Evolutionary conservation across 2,888 invertebrate genomes (phyloP), one percentile per base, ranked within the genome.

Genomic region (Hermaeophaga mercurialis): DNA sequence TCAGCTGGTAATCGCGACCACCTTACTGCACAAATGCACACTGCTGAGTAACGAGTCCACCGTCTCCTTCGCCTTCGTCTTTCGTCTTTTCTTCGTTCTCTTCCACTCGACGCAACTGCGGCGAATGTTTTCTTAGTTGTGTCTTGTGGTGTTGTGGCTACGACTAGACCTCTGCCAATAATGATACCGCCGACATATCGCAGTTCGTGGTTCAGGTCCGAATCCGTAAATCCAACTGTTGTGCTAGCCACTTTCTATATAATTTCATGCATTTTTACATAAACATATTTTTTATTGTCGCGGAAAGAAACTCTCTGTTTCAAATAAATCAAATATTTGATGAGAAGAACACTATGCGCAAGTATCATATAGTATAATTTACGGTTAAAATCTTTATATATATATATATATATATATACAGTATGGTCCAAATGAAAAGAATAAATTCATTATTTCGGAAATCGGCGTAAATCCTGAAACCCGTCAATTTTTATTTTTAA

Each of bases 11-110:
- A 59, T 61, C 61, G 61, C 59, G 56, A 61, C 61, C 58, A 59
- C 60, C 61, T 61, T 57, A 54, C 57, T 59, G 60, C 59, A 62
- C 60, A 61, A 62, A 62, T 62, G 62, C 62, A 62, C 62, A 62
- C 59, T 59, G 60, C 62, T 60, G 59, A 58, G 55, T 55, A 59
- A 57, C 59, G 44, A 55, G 56, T 59, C 62, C 56, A 39, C 61
- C 47, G 56, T 54, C 50, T 50, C 53, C 53, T 57, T 48, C 36
- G 19, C 53, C 53, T 57, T 48, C 36, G 19, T 34, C 47, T 34
- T 46, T 33, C 47, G n/a, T 24, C 22, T 47, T 47, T 33, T 36
- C 22, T 47, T 47, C 48, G 26, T 48, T 15, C 17, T 39, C 28
- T 18, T 11, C 28, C 26, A 24, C 34, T 44, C 49, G 49, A 36